Base-by-base conservation (phyloP, 2,113 vertebrate species). In the Vombatus ursinus region DNA sequence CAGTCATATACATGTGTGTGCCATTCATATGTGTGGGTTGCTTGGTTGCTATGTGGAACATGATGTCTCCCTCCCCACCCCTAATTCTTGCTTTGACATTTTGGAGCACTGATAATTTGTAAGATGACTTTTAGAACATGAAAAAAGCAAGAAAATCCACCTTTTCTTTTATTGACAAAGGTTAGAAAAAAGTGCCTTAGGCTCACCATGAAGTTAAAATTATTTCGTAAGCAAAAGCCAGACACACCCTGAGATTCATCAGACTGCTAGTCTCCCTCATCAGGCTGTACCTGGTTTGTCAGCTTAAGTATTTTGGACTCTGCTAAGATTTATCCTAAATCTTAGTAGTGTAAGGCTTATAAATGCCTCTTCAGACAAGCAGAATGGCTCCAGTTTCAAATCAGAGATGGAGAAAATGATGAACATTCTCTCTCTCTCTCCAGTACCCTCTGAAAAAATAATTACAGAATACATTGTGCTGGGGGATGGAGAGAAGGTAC, bases 321-420 rank as follows among this genome's bases (percentile, higher is more conserved):
- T 90, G 91, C 50, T 84, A 94, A 94, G 90, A 94, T 90, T 11
- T 84, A 93, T 91, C 61, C 61, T 77, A 95, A 95, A 77, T 25
- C 89, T 92, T 91, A 90, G 24, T 25, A 90, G 44, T 3, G 12
- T 68, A 12, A 97, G 53, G 52, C n/a, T 95, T 94, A 92, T 50
- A 52, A 92, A 91, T 7, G 19, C 23, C 52, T 93, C 54, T 89
- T 92, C 61, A 94, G 8, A 95, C 26, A 52, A 44, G 90, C 28
- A 90, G 90, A 31, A 31, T 84, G 28, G 37, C 44, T 91, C n/a
- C 84, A 47, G 52, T 23, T 53, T 37, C 89, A 95, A 84, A 84
- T 44, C 19, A 95, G 52, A 92, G 94, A 91, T 9, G 10, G 0
- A 1, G 26, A 90, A 9, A 44, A 25, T 1, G 23, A 51, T 14